Evolutionary conservation across 2,888 invertebrate genomes (phyloP).

Genomic region (Latheticus oryzae): DNA sequence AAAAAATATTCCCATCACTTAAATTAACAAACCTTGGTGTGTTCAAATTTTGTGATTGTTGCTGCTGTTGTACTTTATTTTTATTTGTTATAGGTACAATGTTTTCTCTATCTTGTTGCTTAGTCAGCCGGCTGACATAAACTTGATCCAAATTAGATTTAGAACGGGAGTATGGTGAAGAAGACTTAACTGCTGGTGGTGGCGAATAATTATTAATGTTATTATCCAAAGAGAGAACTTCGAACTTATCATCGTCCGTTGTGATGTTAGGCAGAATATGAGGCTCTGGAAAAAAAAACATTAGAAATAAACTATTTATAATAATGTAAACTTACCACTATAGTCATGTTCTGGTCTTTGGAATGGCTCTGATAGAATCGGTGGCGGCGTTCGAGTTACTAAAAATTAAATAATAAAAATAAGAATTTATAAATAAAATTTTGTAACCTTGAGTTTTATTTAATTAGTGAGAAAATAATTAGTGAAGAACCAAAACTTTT

Average conservation of each 20-base stretch:
- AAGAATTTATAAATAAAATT: slow-evolving; percentile 1
- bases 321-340: slow-evolving; percentile 48
- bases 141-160: slow-evolving; percentile 65
- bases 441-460: too few species aligned
- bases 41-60: slow-evolving; percentile 15
- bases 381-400: slow-evolving; percentile 74
- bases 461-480: too few species aligned
- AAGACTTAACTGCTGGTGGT: slow-evolving; percentile 49
- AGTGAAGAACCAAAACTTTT: too few species aligned
- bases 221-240: slow-evolving; percentile 63
- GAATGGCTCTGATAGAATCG: slow-evolving; percentile 65
- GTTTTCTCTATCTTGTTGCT: slow-evolving; percentile 59
- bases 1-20: too few species aligned
- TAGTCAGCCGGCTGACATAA: slow-evolving; percentile 56
- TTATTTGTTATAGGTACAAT: slow-evolving; percentile 55
- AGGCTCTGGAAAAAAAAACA: too few species aligned
- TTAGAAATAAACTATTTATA: slow-evolving; percentile 7
- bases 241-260: slow-evolving; percentile 59
- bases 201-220: slow-evolving; percentile 59
- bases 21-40: not conserved
- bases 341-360: slow-evolving; percentile 66
- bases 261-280: slow-evolving; percentile 62
- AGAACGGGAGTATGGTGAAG: slow-evolving; percentile 61
- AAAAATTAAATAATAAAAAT: slow-evolving; percentile 58
- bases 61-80: slow-evolving; percentile 28